Conservation (phyloP, 2,113 vertebrate genomes). For the Eclectus roratus region DNA sequence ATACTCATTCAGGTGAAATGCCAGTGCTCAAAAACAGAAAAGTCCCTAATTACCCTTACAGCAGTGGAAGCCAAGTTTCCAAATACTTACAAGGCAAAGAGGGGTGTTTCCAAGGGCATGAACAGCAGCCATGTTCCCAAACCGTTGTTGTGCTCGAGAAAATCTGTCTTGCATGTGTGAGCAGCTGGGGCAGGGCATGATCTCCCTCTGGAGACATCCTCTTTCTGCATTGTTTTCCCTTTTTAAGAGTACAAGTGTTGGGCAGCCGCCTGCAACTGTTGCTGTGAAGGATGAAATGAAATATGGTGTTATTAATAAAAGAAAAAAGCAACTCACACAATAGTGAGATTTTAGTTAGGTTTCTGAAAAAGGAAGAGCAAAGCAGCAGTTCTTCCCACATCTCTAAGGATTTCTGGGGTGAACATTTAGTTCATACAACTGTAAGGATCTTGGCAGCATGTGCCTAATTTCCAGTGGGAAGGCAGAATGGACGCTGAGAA, state of each 20-base stretch:
- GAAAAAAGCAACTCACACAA: conserved; percentile 1
- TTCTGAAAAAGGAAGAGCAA: conserved; percentile 16
- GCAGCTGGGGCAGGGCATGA: neutral
- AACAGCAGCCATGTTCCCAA: neutral
- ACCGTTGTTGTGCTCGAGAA: neutral
- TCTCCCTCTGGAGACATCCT: neutral
- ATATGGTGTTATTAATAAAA: conserved; percentile 16
- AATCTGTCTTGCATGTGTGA: neutral
- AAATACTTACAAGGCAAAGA: neutral
- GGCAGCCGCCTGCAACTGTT: neutral
- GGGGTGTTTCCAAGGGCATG: neutral
- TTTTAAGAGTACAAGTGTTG: conserved; percentile 33
- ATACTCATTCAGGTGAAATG: neutral
- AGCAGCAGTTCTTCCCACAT: neutral
- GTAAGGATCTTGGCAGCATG: neutral
- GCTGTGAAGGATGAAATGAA: neutral
- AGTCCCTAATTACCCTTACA: neutral
- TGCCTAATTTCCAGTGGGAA: conserved; percentile 1
- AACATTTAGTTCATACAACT: neutral
- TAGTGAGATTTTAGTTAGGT: neutral
- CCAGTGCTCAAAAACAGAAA: neutral
- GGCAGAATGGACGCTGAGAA: neutral
- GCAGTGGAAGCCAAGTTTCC: neutral
- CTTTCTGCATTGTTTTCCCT: conserved; percentile 13
- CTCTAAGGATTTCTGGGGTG: neutral